Conservation (phyloP, 2,797 vertebrate genomes). For the Rousettus madagascariensis region DNA sequence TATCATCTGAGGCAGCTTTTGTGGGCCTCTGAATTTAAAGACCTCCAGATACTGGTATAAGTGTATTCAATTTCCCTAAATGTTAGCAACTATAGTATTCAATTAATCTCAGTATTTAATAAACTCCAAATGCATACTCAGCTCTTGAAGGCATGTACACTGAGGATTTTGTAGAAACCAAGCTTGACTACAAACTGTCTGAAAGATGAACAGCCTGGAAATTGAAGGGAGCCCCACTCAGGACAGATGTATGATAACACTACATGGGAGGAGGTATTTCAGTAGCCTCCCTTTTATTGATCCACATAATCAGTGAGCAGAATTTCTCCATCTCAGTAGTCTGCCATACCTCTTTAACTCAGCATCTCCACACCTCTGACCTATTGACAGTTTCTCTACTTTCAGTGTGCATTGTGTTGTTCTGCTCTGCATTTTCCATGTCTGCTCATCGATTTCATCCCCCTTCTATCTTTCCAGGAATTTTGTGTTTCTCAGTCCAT, state of each 20-base stretch:
- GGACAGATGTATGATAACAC: background rate
- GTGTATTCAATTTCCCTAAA: background rate
- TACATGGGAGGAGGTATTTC: constrained; percentile 11
- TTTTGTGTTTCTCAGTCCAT: background rate
- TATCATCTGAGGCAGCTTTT: background rate
- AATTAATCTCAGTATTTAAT: background rate
- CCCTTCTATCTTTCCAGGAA: constrained; percentile 9
- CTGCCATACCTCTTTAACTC: constrained; percentile 67
- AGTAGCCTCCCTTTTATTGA: constrained; percentile 56
- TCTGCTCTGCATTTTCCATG: constrained; percentile 40
- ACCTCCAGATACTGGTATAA: background rate
- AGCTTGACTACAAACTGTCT: background rate
- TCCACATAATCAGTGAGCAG: constrained; percentile 41
- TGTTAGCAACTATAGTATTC: background rate
- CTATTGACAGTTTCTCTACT: constrained; percentile 56
- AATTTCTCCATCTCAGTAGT: constrained; percentile 67
- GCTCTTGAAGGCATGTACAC: background rate
- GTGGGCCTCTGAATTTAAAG: background rate
- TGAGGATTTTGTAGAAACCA: background rate
- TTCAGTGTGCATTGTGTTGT: constrained; percentile 51
- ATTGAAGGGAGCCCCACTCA: background rate
- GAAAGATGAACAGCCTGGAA: background rate
- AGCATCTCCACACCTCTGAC: constrained; percentile 62
- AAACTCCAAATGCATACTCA: background rate
- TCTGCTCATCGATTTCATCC: constrained; percentile 21